Conservation (phyloP, 2,888 invertebrate genomes). For the Acanthosepion lycidas region DNA sequence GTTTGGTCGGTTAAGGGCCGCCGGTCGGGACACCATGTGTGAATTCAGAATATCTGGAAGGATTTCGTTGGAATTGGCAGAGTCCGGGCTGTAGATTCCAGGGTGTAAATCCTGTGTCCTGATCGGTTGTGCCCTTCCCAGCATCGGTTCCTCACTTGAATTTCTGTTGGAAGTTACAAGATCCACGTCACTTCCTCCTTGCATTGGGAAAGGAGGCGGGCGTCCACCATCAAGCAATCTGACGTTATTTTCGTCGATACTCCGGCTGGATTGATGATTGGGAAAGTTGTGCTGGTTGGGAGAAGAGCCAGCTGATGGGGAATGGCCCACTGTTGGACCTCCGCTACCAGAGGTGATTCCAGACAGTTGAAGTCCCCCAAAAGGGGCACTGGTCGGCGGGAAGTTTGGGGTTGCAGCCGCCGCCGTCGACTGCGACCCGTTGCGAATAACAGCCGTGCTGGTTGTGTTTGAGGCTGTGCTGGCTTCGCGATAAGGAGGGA, state of each 20-base stretch:
- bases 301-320: background rate
- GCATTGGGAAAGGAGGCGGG: conserved; percentile 21
- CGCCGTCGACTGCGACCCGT: conserved; percentile 35
- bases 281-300: background rate
- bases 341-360: background rate
- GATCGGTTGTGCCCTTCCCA: conserved; percentile 35
- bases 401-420: conserved; percentile 10
- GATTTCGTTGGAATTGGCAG: conserved; percentile 10
- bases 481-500: background rate
- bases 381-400: background rate
- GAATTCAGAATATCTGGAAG: conserved; percentile 47
- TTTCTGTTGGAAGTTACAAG: conserved; percentile 40
- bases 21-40: conserved; percentile 51
- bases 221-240: background rate
- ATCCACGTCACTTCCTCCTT: conserved; percentile 39
- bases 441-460: background rate
- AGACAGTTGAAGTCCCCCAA: conserved; percentile 35
- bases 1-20: conserved; percentile 57
- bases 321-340: background rate
- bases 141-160: conserved; percentile 25
- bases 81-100: background rate
- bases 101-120: conserved; percentile 40
- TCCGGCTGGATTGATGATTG: conserved; percentile 6
- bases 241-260: conserved; percentile 2
- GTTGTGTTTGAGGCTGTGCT: background rate